Evolutionary conservation across 2,113 vertebrate genomes (phyloP), one percentile per base, ranked within the genome.

Genomic region (Eurystomus gularis): DNA sequence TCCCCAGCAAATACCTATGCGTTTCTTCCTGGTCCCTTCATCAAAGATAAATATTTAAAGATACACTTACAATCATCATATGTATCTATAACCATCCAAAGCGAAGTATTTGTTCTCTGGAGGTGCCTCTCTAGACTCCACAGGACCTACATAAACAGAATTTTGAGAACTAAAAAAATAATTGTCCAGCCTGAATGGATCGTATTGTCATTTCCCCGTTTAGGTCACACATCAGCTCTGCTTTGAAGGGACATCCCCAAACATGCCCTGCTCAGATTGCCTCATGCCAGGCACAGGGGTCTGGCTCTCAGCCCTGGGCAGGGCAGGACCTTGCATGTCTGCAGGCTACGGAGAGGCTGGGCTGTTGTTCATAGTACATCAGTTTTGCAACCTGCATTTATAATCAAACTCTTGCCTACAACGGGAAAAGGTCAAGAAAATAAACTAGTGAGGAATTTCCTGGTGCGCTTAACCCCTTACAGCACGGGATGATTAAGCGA

Each of bases 191-290:
- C 23, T 8, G 33, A 16, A 18, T 1, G 21, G 60, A 3, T 13
- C 10, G 28, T 15, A 8, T 13, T 13, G 15, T 25, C 29, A 18
- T 23, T 11, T 13, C 70, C 49, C 44, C 24, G 5, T 2, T 7
- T 1, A 17, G 44, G 31, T 18, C 54, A 23, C 29, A 10, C 2
- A 1, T 4, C 51, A 77, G 25, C 49, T 58, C 25, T 9, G 16
- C 29, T 3, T 1, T 1, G 13, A 29, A 4, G 15, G 17, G 39
- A 49, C 23, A 20, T 1, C n/a, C 23, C 61, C 20, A n/a, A 0
- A 12, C 0, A 0, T 5, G 17, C 11, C 71, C 23, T 3, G 12
- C 15, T 10, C 14, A 2, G 5, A 1, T 11, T 13, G 60, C 35
- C 54, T 8, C 3, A 2, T 19, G 52, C 60, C 7, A 1, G 11